These are phyloP conservation scores for Flabesymbios commensalis DNA, from an alignment of 2,888 invertebrate species.

Conservation along the genomic window DNA sequence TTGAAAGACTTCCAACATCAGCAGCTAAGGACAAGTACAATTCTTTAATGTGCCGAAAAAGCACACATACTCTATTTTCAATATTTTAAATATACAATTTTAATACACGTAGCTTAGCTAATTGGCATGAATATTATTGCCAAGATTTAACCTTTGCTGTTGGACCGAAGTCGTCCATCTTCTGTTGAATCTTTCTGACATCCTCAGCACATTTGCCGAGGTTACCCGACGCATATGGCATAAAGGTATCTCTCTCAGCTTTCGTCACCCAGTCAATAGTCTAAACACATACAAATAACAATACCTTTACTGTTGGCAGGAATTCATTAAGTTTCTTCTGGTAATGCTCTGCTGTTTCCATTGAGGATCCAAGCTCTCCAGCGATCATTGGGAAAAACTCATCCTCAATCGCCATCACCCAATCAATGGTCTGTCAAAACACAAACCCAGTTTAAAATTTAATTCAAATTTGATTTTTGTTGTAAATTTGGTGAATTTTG, in stretches of 20 bases:
- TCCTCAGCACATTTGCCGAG: slow-evolving; percentile 47
- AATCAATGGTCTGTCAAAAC: slow-evolving; percentile 60
- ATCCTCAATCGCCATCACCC: slow-evolving; percentile 68
- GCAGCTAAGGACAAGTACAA: too few species aligned
- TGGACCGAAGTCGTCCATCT: slow-evolving; percentile 49
- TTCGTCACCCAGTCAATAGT: slow-evolving; percentile 54
- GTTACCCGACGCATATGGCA: slow-evolving; percentile 51
- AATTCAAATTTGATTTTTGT: too few species aligned
- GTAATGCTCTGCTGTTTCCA: slow-evolving; percentile 48
- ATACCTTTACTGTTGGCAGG: slow-evolving; percentile 56
- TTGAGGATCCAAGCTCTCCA: slow-evolving; percentile 68
- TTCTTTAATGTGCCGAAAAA: too few species aligned
- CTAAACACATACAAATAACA: slow-evolving; percentile 34
- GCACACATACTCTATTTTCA: too few species aligned
- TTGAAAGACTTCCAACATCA: too few species aligned
- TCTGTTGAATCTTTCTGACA: slow-evolving; percentile 46
- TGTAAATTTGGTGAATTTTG: too few species aligned
- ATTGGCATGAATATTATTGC: too few species aligned
- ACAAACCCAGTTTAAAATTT: too few species aligned
- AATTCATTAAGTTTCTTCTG: slow-evolving; percentile 57
- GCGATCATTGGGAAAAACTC: slow-evolving; percentile 78
- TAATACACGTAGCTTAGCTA: too few species aligned
- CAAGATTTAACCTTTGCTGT: slow-evolving; percentile 51
- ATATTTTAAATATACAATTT: too few species aligned
- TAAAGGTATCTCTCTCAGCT: slow-evolving; percentile 52